Evolutionary conservation across 2,888 invertebrate species (phyloP).

Genomic region (Oscheius onirici): DNA sequence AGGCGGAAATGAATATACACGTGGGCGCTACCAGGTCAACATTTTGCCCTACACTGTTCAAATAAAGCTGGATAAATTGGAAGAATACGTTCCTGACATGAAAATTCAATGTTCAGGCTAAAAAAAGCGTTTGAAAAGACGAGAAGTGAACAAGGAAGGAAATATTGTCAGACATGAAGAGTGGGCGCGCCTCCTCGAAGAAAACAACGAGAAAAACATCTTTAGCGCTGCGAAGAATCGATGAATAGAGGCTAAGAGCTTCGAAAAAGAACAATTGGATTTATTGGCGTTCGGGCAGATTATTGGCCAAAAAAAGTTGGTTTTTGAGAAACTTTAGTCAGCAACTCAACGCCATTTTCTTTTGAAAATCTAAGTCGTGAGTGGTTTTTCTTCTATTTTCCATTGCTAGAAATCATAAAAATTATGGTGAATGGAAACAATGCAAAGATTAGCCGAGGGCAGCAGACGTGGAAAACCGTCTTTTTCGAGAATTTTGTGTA

Average conservation of each 20-base stretch:
- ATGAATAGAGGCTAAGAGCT: background rate
- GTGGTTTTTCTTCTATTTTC: too few relatives aligned
- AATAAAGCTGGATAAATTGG: conserved; percentile 7
- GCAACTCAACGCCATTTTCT: too few relatives aligned
- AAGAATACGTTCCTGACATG: background rate
- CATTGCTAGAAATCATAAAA: too few relatives aligned
- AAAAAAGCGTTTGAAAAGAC: background rate
- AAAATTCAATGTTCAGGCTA: background rate
- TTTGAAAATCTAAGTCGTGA: background rate
- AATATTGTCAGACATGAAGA: background rate
- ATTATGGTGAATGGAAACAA: too few relatives aligned
- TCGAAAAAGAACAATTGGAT: background rate
- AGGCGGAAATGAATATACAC: background rate
- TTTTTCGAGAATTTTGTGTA: too few relatives aligned
- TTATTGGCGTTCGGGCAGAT: background rate
- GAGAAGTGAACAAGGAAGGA: background rate
- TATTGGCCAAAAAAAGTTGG: background rate
- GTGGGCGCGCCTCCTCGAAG: background rate
- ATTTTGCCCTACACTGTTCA: background rate
- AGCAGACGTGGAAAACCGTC: too few relatives aligned
- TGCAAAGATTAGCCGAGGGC: too few relatives aligned
- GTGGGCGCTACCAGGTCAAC: background rate
- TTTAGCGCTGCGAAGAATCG: background rate
- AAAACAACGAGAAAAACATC: conserved; percentile 17
- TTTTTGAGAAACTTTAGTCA: background rate